Base-by-base conservation (phyloP, 1,140 invertebrate species). In the Lasaia peninsularis region DNA sequence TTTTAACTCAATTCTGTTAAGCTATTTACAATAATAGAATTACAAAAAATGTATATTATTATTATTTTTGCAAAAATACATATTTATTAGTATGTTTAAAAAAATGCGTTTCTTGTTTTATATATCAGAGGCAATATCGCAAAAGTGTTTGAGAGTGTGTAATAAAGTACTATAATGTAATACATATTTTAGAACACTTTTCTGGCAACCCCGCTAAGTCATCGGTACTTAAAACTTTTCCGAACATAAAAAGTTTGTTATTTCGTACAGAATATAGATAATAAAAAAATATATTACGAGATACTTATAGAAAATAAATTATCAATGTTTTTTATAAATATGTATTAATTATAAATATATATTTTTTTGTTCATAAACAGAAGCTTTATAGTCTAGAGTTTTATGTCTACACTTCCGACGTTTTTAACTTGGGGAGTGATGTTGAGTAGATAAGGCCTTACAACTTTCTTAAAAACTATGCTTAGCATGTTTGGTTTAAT, bases 391-490 rank as follows among this genome's bases (percentile, higher is more conserved):
- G 65, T 56, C 11, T 67, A 67, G 65, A 67, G 52, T 63, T 64
- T 70, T 71, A 73, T 72, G 64, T 73, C 61, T 65, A 73, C 63
- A 71, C 63, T 69, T 76, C 66, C 57, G 63, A 69, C 60, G 55
- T 60, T 63, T 67, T 52, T 58, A 55, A 52, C 67, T 67, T 68
- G 63, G 68, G 60, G 63, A 71, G 61, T 71, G 69, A 60, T 67
- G 70, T 78, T 71, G 68, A 54, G 65, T 81, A 75, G 73, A 66
- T 60, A 73, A 58, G 72, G 69, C 78, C 75, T 80, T 80, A 73
- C 54, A 56, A 61, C 66, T 67, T 71, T 63, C 69, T 65, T 56
- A 65, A 40, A 35, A 55, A 52, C 44, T 59, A 16, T 24, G 51
- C 56, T 63, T 52, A 24, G 55, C 40, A 32, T 49, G 58, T 51